Evolutionary conservation across 2,888 invertebrate genomes (phyloP).

Genomic region (Pterostichus niger): DNA sequence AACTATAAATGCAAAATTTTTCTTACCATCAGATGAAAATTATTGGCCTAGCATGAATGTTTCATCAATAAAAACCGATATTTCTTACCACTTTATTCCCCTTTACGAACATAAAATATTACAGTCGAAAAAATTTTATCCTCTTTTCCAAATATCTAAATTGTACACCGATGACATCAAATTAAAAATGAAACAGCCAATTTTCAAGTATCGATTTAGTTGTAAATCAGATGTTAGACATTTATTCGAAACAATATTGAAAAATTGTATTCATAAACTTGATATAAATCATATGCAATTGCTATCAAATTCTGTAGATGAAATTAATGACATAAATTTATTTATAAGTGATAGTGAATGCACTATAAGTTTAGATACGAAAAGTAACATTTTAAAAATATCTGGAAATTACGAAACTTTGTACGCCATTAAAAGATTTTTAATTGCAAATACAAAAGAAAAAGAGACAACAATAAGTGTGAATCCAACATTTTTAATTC

Average conservation of each 20-base stretch:
- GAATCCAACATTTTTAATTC: slow-evolving; percentile 28
- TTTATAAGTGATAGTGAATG: slow-evolving; percentile 69
- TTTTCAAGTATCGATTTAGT: slow-evolving; percentile 70
- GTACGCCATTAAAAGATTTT: slow-evolving; percentile 71
- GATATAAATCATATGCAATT: slow-evolving; percentile 69
- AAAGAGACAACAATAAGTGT: slow-evolving; percentile 11
- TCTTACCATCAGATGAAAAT: slow-evolving; percentile 68
- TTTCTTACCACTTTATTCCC: slow-evolving; percentile 73
- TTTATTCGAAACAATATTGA: slow-evolving; percentile 71
- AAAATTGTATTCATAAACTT: slow-evolving; percentile 73
- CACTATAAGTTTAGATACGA: slow-evolving; percentile 70
- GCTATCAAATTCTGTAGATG: slow-evolving; percentile 70
- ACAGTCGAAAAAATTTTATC: slow-evolving; percentile 52
- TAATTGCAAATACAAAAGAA: slow-evolving; percentile 64
- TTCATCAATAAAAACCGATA: slow-evolving; percentile 71
- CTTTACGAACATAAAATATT: slow-evolving; percentile 66
- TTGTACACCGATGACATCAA: slow-evolving; percentile 68
- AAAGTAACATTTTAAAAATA: slow-evolving; percentile 69
- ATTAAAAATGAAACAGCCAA: slow-evolving; percentile 53
- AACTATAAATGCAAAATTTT: slow-evolving; percentile 70
- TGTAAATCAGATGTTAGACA: slow-evolving; percentile 69
- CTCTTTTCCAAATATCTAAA: slow-evolving; percentile 69
- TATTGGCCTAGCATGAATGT: slow-evolving; percentile 71
- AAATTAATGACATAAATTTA: slow-evolving; percentile 69
- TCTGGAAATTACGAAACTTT: slow-evolving; percentile 70